Conservation (phyloP, 2,797 vertebrate species). For the Discoglossus pictus region DNA sequence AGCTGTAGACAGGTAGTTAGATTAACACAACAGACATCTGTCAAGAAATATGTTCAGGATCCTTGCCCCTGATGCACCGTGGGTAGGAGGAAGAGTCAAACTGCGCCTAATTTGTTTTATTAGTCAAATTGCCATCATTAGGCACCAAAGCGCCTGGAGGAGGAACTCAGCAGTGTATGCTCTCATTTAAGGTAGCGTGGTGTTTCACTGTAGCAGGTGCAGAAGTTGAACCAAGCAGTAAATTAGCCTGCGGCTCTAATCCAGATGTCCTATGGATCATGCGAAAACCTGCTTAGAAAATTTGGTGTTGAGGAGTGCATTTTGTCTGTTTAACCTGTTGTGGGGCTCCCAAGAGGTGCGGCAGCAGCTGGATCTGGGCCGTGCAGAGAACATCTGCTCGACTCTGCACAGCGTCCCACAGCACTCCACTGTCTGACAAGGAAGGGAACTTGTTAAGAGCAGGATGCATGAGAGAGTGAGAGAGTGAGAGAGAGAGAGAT, state of each 20-base stretch:
- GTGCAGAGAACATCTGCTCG: slow-evolving; percentile 57
- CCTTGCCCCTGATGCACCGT: slow-evolving; percentile 29
- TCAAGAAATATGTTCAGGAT: slow-evolving; percentile 50
- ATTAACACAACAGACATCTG: slow-evolving; percentile 49
- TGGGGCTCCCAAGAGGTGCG: slow-evolving; percentile 57
- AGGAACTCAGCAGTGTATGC: slow-evolving; percentile 46
- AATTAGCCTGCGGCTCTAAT: slow-evolving; percentile 56
- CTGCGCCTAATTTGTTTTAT: slow-evolving; percentile 52
- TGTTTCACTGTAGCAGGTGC: slow-evolving; percentile 57
- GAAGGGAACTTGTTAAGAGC: slow-evolving; percentile 36
- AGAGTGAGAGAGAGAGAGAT: not conserved
- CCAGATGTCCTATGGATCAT: slow-evolving; percentile 61
- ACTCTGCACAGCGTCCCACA: slow-evolving; percentile 54
- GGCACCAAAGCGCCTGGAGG: slow-evolving; percentile 46
- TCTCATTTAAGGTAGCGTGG: slow-evolving; percentile 44
- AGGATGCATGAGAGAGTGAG: slow-evolving; percentile 8
- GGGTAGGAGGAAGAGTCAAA: slow-evolving; percentile 36
- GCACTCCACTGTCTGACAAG: slow-evolving; percentile 44
- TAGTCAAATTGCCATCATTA: slow-evolving; percentile 51
- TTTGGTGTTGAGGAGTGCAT: slow-evolving; percentile 53
- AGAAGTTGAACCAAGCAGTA: slow-evolving; percentile 58
- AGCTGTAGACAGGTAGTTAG: slow-evolving; percentile 36
- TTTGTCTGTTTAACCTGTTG: slow-evolving; percentile 60
- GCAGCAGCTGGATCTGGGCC: slow-evolving; percentile 57
- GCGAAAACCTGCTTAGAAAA: slow-evolving; percentile 61